Evolutionary conservation across 2,113 vertebrate species (phyloP).

Genomic region (Crotalus horridus): DNA sequence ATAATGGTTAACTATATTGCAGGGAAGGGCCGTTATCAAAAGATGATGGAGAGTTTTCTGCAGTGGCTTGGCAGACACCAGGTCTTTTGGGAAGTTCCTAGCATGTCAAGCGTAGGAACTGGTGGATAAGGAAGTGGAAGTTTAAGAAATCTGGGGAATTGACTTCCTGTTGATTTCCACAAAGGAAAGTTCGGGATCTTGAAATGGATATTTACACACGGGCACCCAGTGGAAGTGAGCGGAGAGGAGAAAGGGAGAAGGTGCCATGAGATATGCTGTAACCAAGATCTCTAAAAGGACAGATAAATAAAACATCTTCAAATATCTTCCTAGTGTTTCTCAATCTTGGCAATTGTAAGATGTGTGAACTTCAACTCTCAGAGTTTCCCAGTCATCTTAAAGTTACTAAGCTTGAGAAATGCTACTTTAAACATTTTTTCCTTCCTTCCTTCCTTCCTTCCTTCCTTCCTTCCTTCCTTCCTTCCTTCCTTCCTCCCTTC

Average conservation of each 20-base stretch:
- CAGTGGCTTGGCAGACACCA: not conserved
- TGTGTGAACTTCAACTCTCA: too few relatives aligned
- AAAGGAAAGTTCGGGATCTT: not conserved
- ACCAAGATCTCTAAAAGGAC: too few relatives aligned
- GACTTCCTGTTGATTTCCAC: not conserved
- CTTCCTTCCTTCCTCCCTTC: too few relatives aligned
- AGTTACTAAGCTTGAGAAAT: too few relatives aligned
- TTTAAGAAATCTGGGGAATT: not conserved
- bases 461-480: too few relatives aligned
- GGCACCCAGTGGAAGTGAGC: not conserved
- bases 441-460: too few relatives aligned
- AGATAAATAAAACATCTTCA: too few relatives aligned
- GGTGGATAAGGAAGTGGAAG: not conserved
- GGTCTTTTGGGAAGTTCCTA: not conserved
- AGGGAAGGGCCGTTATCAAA: not conserved
- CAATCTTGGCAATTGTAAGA: too few relatives aligned
- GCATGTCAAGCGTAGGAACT: not conserved
- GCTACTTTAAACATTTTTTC: too few relatives aligned
- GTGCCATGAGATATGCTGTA: not conserved
- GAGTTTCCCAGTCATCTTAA: too few relatives aligned
- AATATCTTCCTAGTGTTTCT: too few relatives aligned
- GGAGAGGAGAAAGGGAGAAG: not conserved
- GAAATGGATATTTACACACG: not conserved
- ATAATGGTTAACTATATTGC: not conserved
- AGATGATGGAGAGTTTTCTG: not conserved